Evolutionary conservation across 1,140 invertebrate genomes (phyloP).

Genomic region (Gryllus bimaculatus): DNA sequence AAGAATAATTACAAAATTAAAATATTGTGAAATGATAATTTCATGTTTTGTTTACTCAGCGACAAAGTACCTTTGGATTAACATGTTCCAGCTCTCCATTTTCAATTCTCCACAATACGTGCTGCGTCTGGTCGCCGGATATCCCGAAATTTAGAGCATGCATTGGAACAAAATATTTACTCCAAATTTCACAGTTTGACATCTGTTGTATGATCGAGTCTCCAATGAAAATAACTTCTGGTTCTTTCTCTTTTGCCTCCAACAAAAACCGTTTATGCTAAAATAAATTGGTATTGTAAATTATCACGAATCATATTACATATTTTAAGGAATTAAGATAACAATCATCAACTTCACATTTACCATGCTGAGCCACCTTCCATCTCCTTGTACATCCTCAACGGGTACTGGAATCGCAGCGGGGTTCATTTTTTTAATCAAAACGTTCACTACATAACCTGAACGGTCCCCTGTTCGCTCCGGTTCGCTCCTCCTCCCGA

Average conservation of each 20-base stretch:
- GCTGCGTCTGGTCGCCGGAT: slow-evolving; percentile 73
- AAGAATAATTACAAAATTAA: slow-evolving; percentile 14
- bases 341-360: slow-evolving; percentile 23
- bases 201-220: slow-evolving; percentile 75
- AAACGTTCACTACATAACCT: background rate
- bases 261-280: slow-evolving; percentile 73
- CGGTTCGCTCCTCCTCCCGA: no score
- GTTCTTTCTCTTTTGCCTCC: slow-evolving; percentile 75
- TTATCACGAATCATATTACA: background rate
- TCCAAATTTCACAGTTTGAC: slow-evolving; percentile 71
- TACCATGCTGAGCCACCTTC: slow-evolving; percentile 57
- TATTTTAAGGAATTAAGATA: background rate
- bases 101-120: slow-evolving; percentile 78
- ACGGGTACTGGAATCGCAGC: slow-evolving; percentile 48
- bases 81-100: slow-evolving; percentile 83
- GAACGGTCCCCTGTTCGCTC: background rate
- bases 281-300: slow-evolving; percentile 28
- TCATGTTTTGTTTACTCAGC: background rate
- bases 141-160: slow-evolving; percentile 88
- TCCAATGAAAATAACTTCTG: slow-evolving; percentile 83
- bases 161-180: slow-evolving; percentile 73
- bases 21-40: slow-evolving; percentile 11
- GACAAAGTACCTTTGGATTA: slow-evolving; percentile 62
- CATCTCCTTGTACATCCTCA: slow-evolving; percentile 53
- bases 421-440: slow-evolving; percentile 28